These are phyloP conservation scores for Pachymerium ferrugineum DNA, from an alignment of 2,888 invertebrate genomes.

Conservation along the genomic window DNA sequence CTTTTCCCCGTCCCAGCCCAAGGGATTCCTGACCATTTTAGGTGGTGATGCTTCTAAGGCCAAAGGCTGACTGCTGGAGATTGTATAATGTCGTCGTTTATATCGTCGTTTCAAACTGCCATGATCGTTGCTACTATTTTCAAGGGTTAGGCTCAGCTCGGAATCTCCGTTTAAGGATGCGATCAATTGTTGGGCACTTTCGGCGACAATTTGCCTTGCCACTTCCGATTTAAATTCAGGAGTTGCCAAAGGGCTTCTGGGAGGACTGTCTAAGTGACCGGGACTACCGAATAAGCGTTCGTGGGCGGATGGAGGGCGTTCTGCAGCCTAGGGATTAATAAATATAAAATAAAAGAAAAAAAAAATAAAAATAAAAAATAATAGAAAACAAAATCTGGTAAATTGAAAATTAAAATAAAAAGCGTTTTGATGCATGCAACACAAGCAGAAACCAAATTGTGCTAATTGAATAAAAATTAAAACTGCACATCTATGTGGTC, in stretches of 20 bases:
- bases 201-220: constrained; percentile 70
- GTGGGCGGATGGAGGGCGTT: constrained; percentile 42
- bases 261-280: constrained; percentile 44
- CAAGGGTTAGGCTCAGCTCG: not conserved
- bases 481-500: no score
- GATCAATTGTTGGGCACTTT: constrained; percentile 33
- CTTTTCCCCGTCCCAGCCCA: not conserved
- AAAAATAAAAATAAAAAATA: constrained; percentile 30
- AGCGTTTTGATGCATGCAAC: not conserved
- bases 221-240: constrained; percentile 82
- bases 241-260: constrained; percentile 55
- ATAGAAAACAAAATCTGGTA: constrained; percentile 33
- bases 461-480: no score
- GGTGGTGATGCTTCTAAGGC: constrained; percentile 38
- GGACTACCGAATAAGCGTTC: constrained; percentile 51
- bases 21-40: constrained; percentile 28
- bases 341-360: not conserved
- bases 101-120: constrained; percentile 55
- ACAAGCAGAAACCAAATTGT: not conserved
- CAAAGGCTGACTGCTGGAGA: constrained; percentile 56
- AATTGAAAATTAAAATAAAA: constrained; percentile 32
- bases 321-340: constrained; percentile 30
- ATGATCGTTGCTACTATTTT: constrained; percentile 36
- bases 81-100: constrained; percentile 79
- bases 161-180: not conserved